Percentiles rank a stretch among this genome's conserved stretches.
Conservation (phyloP, 2,113 vertebrate genomes). For the Microtus ochrogaster region DNA sequence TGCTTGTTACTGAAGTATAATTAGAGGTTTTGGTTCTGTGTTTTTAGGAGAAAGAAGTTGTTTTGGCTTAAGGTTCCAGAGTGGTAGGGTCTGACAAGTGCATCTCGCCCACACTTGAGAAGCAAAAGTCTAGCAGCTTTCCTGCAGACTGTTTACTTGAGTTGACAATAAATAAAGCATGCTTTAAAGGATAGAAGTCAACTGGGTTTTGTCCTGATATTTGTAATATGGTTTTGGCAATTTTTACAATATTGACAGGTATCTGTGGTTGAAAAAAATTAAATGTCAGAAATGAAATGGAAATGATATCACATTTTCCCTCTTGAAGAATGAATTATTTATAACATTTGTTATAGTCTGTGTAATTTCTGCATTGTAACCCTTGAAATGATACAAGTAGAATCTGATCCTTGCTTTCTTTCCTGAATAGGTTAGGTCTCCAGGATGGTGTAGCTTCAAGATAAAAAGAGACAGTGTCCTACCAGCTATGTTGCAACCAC, state of each 20-base stretch:
- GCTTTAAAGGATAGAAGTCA: not conserved
- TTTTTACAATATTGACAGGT: slow-evolving; percentile 55
- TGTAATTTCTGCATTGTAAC: not conserved
- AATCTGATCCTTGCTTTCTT: not conserved
- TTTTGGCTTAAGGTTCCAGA: not conserved
- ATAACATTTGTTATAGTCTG: not conserved
- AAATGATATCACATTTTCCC: not conserved
- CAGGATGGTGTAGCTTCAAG: not conserved
- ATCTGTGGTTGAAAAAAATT: slow-evolving; percentile 9
- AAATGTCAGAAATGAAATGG: not conserved
- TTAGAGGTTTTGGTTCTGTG: not conserved
- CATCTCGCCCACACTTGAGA: not conserved
- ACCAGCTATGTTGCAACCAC: not conserved
- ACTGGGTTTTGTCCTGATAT: slow-evolving; percentile 50
- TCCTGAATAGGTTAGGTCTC: not conserved
- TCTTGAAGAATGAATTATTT: slow-evolving; percentile 25
- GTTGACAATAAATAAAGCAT: slow-evolving; percentile 51
- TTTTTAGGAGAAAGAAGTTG: not conserved
- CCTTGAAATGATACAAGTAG: not conserved
- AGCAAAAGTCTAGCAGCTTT: not conserved
- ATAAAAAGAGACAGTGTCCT: not conserved
- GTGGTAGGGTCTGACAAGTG: not conserved
- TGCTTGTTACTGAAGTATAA: not conserved
- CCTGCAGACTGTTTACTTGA: slow-evolving; percentile 43
- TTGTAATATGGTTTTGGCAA: slow-evolving; percentile 62